Evolutionary conservation across 2,113 vertebrate genomes (phyloP).

Genomic region (Centropus unirufus): DNA sequence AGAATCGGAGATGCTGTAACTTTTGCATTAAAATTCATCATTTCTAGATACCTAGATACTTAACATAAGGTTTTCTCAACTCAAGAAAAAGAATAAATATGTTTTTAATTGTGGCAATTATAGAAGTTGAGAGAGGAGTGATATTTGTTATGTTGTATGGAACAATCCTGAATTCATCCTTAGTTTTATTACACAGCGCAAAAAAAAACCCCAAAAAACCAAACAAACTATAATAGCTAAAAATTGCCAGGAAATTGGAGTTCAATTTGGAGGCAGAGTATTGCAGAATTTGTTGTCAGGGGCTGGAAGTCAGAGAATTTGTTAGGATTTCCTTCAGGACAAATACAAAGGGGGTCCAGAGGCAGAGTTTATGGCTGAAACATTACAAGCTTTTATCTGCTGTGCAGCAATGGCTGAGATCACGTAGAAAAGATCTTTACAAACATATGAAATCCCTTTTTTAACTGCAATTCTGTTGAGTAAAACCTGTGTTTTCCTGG

Average conservation of each 20-base stretch:
- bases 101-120: not conserved
- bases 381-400: not conserved
- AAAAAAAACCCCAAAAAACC: not conserved
- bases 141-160: not conserved
- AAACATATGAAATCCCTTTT: not conserved
- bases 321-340: not conserved
- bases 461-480: not conserved
- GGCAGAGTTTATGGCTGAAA: not conserved
- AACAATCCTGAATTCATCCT: not conserved
- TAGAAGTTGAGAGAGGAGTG: not conserved
- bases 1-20: not conserved
- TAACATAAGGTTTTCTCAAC: rapidly evolving
- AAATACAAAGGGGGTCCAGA: not conserved
- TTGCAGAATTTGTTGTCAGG: not conserved
- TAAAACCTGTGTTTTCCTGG: not conserved
- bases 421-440: not conserved
- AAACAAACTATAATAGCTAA: not conserved
- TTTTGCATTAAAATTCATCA: not conserved
- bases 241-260: not conserved
- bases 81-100: not conserved
- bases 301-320: not conserved
- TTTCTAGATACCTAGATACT: not conserved
- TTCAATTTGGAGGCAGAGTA: not conserved
- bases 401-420: not conserved
- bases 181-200: not conserved